Conservation (phyloP, 2,797 vertebrate species). For the Eulemur mongoz region DNA sequence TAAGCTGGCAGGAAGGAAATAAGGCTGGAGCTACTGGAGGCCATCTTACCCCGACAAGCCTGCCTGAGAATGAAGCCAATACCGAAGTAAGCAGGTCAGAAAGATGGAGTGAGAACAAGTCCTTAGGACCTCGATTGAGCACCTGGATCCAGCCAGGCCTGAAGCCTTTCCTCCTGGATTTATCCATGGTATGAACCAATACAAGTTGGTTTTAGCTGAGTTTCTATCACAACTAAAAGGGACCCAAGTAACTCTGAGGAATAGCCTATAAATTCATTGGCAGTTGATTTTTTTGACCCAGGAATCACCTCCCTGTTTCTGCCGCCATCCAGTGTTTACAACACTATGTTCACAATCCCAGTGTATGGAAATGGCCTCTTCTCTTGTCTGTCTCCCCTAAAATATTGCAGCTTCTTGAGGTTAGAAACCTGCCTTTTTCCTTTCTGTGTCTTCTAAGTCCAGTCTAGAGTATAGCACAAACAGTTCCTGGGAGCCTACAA, state of each 20-base stretch:
- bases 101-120: neutral
- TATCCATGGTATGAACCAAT: neutral
- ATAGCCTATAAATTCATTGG: neutral
- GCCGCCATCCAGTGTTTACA: neutral
- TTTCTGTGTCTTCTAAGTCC: neutral
- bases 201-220: neutral
- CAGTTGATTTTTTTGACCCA: neutral
- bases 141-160: neutral
- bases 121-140: neutral
- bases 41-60: neutral
- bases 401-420: neutral
- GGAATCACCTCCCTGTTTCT: neutral
- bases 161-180: neutral
- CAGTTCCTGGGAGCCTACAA: too few relatives aligned
- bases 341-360: neutral
- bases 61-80: neutral
- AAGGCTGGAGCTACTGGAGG: neutral
- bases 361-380: neutral
- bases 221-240: neutral
- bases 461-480: neutral
- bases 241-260: neutral
- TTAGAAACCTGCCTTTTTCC: neutral
- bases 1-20: neutral
- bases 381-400: neutral
- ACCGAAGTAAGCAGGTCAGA: neutral